A percentile compares a stretch with the other conserved stretches of the same genome.
Evolutionary conservation across 2,113 vertebrate species (phyloP).

Genomic region (Taxidea taxus): DNA sequence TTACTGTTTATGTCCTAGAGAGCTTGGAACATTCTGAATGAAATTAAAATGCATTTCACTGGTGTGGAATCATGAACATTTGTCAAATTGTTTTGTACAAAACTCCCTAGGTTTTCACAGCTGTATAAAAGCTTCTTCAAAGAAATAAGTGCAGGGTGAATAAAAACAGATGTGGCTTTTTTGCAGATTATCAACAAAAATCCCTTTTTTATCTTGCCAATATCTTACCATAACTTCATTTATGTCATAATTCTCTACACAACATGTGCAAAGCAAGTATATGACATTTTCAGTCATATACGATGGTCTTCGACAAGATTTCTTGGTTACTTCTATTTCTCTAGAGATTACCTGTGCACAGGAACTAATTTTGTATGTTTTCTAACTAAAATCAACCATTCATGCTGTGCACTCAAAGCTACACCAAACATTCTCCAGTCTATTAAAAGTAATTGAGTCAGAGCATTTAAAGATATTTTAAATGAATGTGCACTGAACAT

Average conservation of each 20-base stretch:
- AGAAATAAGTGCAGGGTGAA: conserved; percentile 62
- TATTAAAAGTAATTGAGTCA: conserved; percentile 65
- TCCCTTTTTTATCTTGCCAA: conserved; percentile 37
- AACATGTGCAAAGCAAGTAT: neutral
- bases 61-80: conserved; percentile 70
- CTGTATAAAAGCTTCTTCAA: conserved; percentile 65
- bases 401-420: conserved; percentile 24
- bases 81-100: conserved; percentile 72
- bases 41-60: conserved; percentile 64
- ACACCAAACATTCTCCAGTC: conserved; percentile 50
- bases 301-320: neutral
- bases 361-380: conserved; percentile 58
- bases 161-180: conserved; percentile 70
- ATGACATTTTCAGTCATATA: neutral
- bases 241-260: conserved; percentile 29
- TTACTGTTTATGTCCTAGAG: conserved; percentile 55
- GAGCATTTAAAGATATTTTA: conserved; percentile 69
- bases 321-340: conserved; percentile 38
- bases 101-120: conserved; percentile 70
- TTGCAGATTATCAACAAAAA: conserved; percentile 66
- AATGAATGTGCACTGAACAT: conserved; percentile 63
- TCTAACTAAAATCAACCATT: conserved; percentile 55
- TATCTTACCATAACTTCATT: conserved; percentile 37
- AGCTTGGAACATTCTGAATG: conserved; percentile 64
- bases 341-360: conserved; percentile 31